Base-by-base conservation (phyloP, 2,797 vertebrate species). In the Tympanoctomys barrerae region DNA sequence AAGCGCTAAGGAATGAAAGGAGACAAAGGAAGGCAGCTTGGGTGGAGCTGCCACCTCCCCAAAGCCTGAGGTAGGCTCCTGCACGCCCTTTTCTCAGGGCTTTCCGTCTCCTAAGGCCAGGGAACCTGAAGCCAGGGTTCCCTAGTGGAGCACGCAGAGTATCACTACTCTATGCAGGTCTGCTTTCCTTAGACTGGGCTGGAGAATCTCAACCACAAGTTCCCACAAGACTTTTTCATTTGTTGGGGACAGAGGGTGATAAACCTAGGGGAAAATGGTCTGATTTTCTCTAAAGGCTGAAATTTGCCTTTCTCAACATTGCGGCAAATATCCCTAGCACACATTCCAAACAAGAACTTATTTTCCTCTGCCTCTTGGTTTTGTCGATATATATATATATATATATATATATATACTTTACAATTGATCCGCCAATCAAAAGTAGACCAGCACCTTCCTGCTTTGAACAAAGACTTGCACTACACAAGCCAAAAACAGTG, bases 251-350 rank as follows among this genome's bases (percentile, higher is more conserved):
- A 19, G 8, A 2, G 36, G 26, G 9, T 19, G 28, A 2, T 3
- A 81, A 33, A 49, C 39, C 54, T 46, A 21, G 77, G 70, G 70
- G 46, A 85, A 94, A 85, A 49, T 42, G 22, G 11, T 62, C 36
- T 87, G 2, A 84, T 59, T 91, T 79, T 66, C 92, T 96, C 54
- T 64, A 61, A 88, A 77, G 19, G 61, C 78, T 84, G 79, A 62
- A 71, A 78, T 52, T 57, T 42, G 49, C 31, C 42, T 71, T 70
- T 59, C 28, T 0, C 31, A 80, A 84, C 36, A 10, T 7, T 28
- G 24, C 19, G 24, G 42, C 82, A 62, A 62, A 28, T 12, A 0
- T 13, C 39, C 46, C 52, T 28, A 57, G 66, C 10, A 36, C 18
- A 57, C 66, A 39, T 31, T 11, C n/a, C 59, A 75, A 31, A 68